Base-by-base conservation (phyloP, 2,113 vertebrate species). In the Tympanuchus pallidicinctus region DNA sequence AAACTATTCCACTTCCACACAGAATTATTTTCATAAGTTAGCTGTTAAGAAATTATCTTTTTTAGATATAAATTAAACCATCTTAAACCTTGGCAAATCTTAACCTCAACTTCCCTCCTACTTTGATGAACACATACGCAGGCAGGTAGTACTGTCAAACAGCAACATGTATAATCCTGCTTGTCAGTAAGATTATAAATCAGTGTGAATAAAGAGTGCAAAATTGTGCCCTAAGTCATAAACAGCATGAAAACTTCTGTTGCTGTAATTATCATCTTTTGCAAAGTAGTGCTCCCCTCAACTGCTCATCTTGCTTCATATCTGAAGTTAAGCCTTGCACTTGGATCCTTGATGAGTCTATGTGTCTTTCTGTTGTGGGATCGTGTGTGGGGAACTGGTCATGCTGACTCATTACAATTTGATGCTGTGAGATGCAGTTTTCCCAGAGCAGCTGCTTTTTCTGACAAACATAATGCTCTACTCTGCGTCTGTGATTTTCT, bases 371-470 rank as follows among this genome's bases (percentile, higher is more conserved):
- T 70, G 10, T 65, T 75, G 28, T 2, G 30, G 48, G 42, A 20
- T 56, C 43, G 25, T 12, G 21, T 2, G 1, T 43, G 18, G 24
- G 48, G 48, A 79, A 21, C 0, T 60, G 83, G 34, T 61, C 40
- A 36, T 81, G 66, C 57, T 94, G 82, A 92, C n/a, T 90, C 67
- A 61, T 42, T 63, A 27, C 19, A 48, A 60, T 87, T 74, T 85
- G 83, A 69, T 76, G 48, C 42, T 20, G 6, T 48, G 61, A 92
- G 89, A 66, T 86, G 90, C 66, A 86, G 86, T n/a, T 79, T 84
- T 92, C 65, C 43, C 88, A 76, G 61, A 88, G 48, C 92, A 93
- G 74, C 95, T 96, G 83, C 74, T 89, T 94, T 87, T 92, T 72
- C 69, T 93, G 40, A 75, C 61, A 95, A 72, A 84, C 48, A 81